These are phyloP conservation scores for Parascotia fuliginaria DNA, from an alignment of 2,888 invertebrate genomes.

Conservation along the genomic window DNA sequence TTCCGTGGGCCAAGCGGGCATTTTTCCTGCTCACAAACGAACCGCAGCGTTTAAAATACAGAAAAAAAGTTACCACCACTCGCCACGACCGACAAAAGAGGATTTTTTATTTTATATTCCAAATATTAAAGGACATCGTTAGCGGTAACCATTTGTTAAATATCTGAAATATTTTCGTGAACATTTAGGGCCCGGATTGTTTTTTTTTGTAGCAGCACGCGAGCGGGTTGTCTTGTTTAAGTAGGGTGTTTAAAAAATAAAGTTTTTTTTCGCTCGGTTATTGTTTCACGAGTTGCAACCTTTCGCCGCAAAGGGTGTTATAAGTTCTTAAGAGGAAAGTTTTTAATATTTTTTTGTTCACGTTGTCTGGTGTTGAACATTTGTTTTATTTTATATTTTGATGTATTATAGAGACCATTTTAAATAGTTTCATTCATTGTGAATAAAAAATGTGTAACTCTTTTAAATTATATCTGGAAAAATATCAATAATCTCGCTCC, in stretches of 20 bases:
- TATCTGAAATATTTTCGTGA: constrained; percentile 79
- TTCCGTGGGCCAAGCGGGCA: constrained; percentile 71
- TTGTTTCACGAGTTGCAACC: constrained; percentile 50
- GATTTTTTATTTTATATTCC: constrained; percentile 79
- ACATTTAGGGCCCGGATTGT: constrained; percentile 55
- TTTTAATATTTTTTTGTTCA: constrained; percentile 46
- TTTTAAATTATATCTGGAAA: too few relatives aligned
- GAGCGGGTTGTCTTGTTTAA: constrained; percentile 64
- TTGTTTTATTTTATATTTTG: not conserved
- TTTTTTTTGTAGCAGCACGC: constrained; percentile 54
- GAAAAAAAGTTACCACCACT: constrained; percentile 72
- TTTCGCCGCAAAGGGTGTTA: constrained; percentile 59
- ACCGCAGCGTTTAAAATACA: constrained; percentile 72
- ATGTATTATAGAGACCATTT: not conserved
- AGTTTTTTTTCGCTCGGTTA: constrained; percentile 53
- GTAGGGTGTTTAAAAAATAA: constrained; percentile 57
- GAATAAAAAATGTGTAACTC: too few relatives aligned
- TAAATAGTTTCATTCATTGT: too few relatives aligned
- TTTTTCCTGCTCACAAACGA: constrained; percentile 81
- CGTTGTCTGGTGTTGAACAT: constrained; percentile 12
- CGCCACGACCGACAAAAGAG: constrained; percentile 73
- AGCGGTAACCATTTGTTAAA: constrained; percentile 82
- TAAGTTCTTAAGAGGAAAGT: constrained; percentile 63
- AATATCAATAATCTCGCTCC: too few relatives aligned
- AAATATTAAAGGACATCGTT: constrained; percentile 83